Evolutionary conservation across 2,888 invertebrate species (phyloP).

Genomic region (Oasisia sp.): DNA sequence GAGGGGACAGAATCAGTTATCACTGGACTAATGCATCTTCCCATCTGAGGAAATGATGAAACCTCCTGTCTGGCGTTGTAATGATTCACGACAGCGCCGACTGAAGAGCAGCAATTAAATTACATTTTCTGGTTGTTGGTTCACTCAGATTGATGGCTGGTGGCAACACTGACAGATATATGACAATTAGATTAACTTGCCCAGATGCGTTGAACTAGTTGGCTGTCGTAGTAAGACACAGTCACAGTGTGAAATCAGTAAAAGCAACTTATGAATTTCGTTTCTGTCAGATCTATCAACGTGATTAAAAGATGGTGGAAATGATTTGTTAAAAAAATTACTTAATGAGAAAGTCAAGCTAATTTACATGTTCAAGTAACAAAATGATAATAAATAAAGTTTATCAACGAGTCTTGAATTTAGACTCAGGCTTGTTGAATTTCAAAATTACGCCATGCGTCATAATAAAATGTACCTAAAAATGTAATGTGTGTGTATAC

Average conservation of each 20-base stretch:
- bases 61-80: neutral
- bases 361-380: neutral
- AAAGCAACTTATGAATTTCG: neutral
- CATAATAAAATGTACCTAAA: too few relatives aligned
- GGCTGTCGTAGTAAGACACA: neutral
- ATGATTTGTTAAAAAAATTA: neutral
- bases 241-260: neutral
- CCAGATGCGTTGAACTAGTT: neutral
- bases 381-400: too few relatives aligned
- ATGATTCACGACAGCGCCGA: neutral
- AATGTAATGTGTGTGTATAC: neutral
- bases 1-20: neutral
- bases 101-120: neutral
- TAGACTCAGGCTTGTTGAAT: too few relatives aligned
- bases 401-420: too few relatives aligned
- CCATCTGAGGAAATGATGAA: neutral
- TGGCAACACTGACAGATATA: slow-evolving; percentile 13
- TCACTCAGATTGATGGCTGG: neutral
- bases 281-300: neutral
- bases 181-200: slow-evolving; percentile 7
- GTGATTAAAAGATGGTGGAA: neutral
- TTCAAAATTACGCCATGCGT: too few relatives aligned
- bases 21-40: neutral
- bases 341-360: neutral
- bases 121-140: neutral